Percentiles rank a stretch among this genome's conserved stretches.
phyloP scores from a whole-genome alignment of 2,888 invertebrate species.

The Tillus elongatus region DNA sequence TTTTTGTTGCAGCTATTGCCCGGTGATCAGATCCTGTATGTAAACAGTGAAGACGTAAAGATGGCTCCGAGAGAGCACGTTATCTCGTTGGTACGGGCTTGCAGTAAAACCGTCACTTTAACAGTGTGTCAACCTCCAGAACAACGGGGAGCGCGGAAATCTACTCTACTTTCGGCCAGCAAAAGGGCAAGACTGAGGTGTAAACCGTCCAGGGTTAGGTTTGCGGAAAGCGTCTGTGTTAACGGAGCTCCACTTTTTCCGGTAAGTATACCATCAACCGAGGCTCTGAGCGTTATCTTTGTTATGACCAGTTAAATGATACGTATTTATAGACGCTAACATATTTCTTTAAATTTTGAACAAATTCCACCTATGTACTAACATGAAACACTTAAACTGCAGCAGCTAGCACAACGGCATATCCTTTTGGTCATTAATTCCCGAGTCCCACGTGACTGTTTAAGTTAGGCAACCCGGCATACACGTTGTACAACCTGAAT shows the following conservation, averaged over 20 bases:
- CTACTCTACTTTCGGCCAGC: conserved; percentile 77
- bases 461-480: too few species aligned
- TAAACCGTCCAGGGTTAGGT: conserved; percentile 76
- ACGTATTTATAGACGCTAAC: too few species aligned
- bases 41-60: conserved; percentile 86
- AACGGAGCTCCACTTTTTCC: conserved; percentile 77
- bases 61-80: conserved; percentile 79
- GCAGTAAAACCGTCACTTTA: conserved; percentile 63
- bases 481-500: too few species aligned
- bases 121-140: conserved; percentile 75
- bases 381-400: too few species aligned
- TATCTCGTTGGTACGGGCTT: conserved; percentile 77
- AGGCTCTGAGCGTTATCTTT: too few species aligned
- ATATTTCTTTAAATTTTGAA: too few species aligned
- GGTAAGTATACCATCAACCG: conserved; percentile 43
- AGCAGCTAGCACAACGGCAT: too few species aligned
- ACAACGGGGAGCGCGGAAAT: conserved; percentile 53
- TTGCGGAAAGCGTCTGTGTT: conserved; percentile 81
- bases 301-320: too few species aligned
- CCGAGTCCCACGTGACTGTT: too few species aligned
- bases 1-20: conserved; percentile 57
- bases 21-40: conserved; percentile 82
- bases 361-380: too few species aligned
- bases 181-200: conserved; percentile 74
- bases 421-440: too few species aligned